Percentiles rank a stretch among this genome's conserved stretches.
Conservation (phyloP, 2,888 invertebrate species). For the Oasisia sp. region DNA sequence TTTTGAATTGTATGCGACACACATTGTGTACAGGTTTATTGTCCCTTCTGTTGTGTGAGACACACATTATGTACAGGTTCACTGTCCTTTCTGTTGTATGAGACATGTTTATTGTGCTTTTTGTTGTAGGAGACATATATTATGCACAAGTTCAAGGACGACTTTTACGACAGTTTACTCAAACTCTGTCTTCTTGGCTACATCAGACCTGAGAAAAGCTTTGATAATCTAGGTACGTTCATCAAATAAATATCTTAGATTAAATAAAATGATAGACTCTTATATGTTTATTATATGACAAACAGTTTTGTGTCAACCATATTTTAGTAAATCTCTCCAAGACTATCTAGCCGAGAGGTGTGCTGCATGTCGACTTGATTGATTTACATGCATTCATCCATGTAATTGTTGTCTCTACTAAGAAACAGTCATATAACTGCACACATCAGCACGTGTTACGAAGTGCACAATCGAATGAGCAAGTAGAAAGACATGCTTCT, state of each 20-base stretch:
- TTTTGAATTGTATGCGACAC: not conserved
- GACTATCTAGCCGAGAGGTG: too few relatives aligned
- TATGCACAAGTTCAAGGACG: conserved; percentile 81
- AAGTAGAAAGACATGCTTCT: too few relatives aligned
- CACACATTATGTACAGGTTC: conserved; percentile 86
- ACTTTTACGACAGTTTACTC: conserved; percentile 86
- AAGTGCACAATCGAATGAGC: too few relatives aligned
- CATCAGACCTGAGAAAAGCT: conserved; percentile 85
- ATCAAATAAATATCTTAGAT: not conserved
- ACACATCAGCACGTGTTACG: too few relatives aligned
- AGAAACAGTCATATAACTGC: too few relatives aligned
- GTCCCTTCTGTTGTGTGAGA: conserved; percentile 47
- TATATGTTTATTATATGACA: not conserved
- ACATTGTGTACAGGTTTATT: conserved; percentile 84
- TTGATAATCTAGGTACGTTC: conserved; percentile 73
- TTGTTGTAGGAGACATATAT: conserved; percentile 86
- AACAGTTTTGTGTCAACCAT: not conserved
- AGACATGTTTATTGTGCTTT: too few relatives aligned
- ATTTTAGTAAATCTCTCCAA: too few relatives aligned
- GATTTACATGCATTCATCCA: too few relatives aligned
- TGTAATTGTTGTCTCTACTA: too few relatives aligned
- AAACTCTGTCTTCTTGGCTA: conserved; percentile 85
- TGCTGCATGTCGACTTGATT: too few relatives aligned
- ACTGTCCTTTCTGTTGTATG: conserved; percentile 61
- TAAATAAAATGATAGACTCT: not conserved